Evolutionary conservation across 2,888 invertebrate genomes (phyloP).

Genomic region (Habrosyne pyritoides): DNA sequence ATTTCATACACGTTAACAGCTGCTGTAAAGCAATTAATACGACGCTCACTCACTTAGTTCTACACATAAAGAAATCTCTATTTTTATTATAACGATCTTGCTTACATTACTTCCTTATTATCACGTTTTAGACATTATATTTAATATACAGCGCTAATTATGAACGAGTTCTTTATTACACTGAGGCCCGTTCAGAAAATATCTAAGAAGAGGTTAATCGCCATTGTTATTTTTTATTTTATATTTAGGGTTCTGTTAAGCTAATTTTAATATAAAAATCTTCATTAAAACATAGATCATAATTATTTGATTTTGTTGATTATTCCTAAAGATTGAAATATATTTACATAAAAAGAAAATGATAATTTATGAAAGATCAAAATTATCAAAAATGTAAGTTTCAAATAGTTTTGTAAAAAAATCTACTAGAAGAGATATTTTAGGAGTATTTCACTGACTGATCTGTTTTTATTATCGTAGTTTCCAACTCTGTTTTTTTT

Average conservation of each 20-base stretch:
- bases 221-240: conserved; percentile 63
- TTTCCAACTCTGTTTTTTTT: no score
- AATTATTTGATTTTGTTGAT: no score
- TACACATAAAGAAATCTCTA: conserved; percentile 77
- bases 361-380: no score
- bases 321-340: no score
- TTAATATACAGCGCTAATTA: conserved; percentile 79
- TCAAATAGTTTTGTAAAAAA: no score
- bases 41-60: conserved; percentile 69
- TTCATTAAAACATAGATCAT: not conserved
- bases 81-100: conserved; percentile 74
- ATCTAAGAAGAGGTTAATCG: conserved; percentile 66
- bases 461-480: no score
- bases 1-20: conserved; percentile 61
- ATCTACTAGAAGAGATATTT: no score
- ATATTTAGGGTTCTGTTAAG: conserved; percentile 47
- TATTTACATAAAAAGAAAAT: no score
- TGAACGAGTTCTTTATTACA: conserved; percentile 71
- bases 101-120: conserved; percentile 80
- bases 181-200: conserved; percentile 64
- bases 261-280: not conserved
- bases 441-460: no score
- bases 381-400: no score
- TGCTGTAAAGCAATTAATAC: conserved; percentile 68
- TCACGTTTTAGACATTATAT: conserved; percentile 74